These are phyloP conservation scores for Camponotus floridanus DNA, from an alignment of 1,140 invertebrate genomes.

Conservation along the genomic window DNA sequence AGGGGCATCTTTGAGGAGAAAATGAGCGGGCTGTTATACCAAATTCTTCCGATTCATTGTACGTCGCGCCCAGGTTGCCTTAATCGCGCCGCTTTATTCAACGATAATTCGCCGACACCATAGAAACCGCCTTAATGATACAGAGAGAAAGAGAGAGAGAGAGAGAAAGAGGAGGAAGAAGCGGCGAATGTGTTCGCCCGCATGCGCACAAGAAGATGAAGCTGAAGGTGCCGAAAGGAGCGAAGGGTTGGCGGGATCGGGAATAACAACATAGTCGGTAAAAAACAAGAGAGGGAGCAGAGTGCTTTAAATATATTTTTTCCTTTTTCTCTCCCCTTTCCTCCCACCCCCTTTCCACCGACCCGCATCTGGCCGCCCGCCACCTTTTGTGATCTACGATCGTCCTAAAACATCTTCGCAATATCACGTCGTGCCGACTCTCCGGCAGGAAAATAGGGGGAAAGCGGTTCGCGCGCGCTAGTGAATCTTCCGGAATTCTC, in stretches of 20 bases:
- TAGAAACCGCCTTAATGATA: conserved; percentile 78
- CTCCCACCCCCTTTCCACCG: background rate
- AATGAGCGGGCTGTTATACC: conserved; percentile 62
- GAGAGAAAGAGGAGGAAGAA: background rate
- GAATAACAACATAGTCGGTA: conserved; percentile 19
- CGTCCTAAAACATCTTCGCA: conserved; percentile 64
- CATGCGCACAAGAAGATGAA: background rate
- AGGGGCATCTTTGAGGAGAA: background rate
- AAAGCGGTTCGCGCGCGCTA: conserved; percentile 28
- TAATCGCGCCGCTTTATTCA: conserved; percentile 75
- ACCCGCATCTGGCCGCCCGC: background rate
- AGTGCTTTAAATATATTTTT: conserved; percentile 62
- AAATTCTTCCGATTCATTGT: conserved; percentile 74
- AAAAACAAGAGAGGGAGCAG: background rate
- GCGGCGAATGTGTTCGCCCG: background rate
- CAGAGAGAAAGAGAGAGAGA: conserved; percentile 24
- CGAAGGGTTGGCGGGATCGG: background rate
- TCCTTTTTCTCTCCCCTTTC: background rate
- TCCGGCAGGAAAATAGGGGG: conserved; percentile 42
- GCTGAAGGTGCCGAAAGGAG: conserved; percentile 21
- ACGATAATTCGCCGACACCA: conserved; percentile 77
- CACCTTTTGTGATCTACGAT: conserved; percentile 67
- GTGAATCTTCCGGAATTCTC: conserved; percentile 49
- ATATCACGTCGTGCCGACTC: conserved; percentile 55
- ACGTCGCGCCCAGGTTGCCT: conserved; percentile 65